Conservation (phyloP, 2,888 invertebrate genomes). For the Phoenoteleia sp. region DNA sequence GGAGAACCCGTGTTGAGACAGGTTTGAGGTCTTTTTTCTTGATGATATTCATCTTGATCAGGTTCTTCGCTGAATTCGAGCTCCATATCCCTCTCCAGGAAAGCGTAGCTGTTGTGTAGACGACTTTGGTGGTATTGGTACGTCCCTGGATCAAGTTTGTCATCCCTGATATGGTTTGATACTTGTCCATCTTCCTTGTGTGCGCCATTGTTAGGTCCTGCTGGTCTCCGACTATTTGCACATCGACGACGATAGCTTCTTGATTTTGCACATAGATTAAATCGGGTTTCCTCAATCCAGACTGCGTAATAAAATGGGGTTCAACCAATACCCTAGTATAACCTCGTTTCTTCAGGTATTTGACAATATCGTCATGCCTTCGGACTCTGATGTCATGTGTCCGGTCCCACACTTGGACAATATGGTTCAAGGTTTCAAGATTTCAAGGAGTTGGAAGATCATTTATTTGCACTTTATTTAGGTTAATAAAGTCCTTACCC, state of each 20-base stretch:
- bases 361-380: conserved; percentile 79
- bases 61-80: conserved; percentile 33
- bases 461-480: conserved; percentile 79
- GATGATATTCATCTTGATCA: too few relatives aligned
- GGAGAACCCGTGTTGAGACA: too few relatives aligned
- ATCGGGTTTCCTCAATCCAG: conserved; percentile 62
- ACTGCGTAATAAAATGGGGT: too few relatives aligned
- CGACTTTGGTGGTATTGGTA: not conserved
- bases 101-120: conserved; percentile 56
- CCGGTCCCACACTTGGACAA: conserved; percentile 80
- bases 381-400: conserved; percentile 81
- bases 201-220: conserved; percentile 9
- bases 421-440: conserved; percentile 80
- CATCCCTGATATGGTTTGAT: not conserved
- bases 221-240: conserved; percentile 63
- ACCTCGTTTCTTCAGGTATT: too few relatives aligned
- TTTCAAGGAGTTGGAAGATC: conserved; percentile 79
- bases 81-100: conserved; percentile 71
- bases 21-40: too few relatives aligned
- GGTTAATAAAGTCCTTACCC: conserved; percentile 81
- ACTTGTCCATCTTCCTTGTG: conserved; percentile 1
- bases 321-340: too few relatives aligned
- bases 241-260: conserved; percentile 57
- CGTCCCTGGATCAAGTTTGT: not conserved
- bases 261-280: conserved; percentile 14